Evolutionary conservation across 2,888 invertebrate genomes (phyloP), one percentile per base, ranked within the genome.

Genomic region (Tryphoninae sp.): DNA sequence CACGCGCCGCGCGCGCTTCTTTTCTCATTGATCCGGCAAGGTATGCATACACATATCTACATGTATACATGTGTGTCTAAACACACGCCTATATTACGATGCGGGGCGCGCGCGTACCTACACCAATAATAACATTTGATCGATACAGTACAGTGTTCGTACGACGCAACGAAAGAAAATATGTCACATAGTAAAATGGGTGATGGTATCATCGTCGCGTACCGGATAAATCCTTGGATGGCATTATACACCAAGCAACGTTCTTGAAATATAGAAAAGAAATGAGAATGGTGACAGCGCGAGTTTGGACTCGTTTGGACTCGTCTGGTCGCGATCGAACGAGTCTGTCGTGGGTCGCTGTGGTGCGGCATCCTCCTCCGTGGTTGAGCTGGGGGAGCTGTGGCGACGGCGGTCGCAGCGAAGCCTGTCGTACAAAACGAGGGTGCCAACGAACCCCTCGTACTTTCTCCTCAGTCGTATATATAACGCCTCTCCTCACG

Each of bases 391-490:
- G 33, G 42, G 33, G 42, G 13, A 19, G 22, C 53, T 3, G 53
- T n/a, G 22, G 42, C 11, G 71, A 49, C 23, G 40, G 59, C 8
- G 67, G 40, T 16, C n/a, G 19, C 26, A 26, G 22, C 16, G 61
- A 7, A 6, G 74, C 26, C 53, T 22, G 68, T 59, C 69, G 71
- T 40, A 80, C 19, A 45, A 19, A 51, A 2, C 23, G 64, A 61
- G 74, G 79, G 65, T 81, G 73, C 61, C 40, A 42, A 45, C 53
- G 55, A 19, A 55, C 45, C 58, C 59, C 53, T 59, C 42, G 33
- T 11, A 13, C 1, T 11, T 71, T 81, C 81, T 75, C 83, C 81
- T 81, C 81, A 83, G 81, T 83, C 81, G 83, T 74, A 72, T 81
- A 81, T 45, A 45, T 45, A 45, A 45, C 45, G 45, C 13, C 9